phyloP scores from a whole-genome alignment of 1,140 invertebrate species.

The Sinella curviseta region DNA sequence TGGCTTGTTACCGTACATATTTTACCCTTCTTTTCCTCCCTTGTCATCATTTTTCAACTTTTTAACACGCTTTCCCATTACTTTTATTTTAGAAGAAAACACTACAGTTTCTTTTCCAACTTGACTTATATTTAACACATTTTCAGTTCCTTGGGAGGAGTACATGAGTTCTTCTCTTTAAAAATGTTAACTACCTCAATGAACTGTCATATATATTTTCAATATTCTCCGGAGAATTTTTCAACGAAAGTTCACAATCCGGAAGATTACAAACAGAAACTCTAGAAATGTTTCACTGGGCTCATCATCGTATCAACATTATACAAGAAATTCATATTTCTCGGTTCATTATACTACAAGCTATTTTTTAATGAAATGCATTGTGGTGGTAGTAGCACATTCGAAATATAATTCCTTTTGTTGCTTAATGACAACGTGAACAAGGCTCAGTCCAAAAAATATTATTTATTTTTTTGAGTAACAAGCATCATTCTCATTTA shows the following conservation, averaged over 20 bases:
- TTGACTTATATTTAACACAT: slow-evolving; percentile 12
- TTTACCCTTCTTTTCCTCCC: slow-evolving; percentile 14
- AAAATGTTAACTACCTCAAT: neutral
- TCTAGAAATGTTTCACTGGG: neutral
- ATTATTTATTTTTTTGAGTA: neutral
- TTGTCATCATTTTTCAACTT: slow-evolving; percentile 23
- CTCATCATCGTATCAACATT: too few species aligned
- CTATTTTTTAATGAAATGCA: neutral
- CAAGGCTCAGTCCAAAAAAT: neutral
- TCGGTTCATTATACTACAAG: neutral
- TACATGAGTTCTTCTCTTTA: neutral
- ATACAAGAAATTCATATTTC: too few species aligned
- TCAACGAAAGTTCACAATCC: neutral
- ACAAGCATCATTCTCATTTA: neutral
- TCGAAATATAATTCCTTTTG: neutral
- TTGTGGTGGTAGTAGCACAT: neutral
- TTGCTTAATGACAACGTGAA: neutral
- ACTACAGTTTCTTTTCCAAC: neutral
- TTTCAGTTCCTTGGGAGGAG: neutral
- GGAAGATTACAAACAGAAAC: neutral
- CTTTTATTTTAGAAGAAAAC: neutral
- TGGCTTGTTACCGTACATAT: neutral
- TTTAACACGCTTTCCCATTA: slow-evolving; percentile 18
- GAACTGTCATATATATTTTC: neutral
- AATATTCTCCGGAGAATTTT: neutral